These are phyloP conservation scores for Trematomus bernacchii DNA, from an alignment of 2,797 vertebrate species.

Conservation along the genomic window DNA sequence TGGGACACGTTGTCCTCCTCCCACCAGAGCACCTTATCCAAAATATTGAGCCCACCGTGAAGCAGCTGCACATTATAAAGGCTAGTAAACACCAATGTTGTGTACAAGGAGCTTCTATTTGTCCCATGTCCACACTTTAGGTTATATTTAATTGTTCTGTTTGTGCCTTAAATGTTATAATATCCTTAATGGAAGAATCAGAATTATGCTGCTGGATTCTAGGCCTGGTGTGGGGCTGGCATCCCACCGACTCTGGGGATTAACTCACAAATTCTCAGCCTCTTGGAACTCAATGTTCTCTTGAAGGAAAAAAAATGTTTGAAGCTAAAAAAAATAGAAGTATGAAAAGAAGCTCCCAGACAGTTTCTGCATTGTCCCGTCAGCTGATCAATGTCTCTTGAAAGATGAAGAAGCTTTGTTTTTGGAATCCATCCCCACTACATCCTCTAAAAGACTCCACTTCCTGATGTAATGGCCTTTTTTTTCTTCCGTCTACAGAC, in stretches of 20 bases:
- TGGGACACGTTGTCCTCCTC: conserved; percentile 61
- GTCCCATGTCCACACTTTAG: conserved; percentile 19
- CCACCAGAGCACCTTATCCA: conserved; percentile 55
- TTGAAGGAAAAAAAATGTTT: conserved; percentile 48
- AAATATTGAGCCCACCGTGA: conserved; percentile 22
- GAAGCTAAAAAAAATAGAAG: conserved; percentile 5
- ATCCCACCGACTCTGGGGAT: conserved; percentile 44
- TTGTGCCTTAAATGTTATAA: conserved; percentile 2
- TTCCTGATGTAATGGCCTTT: conserved; percentile 14
- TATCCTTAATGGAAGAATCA: conserved; percentile 14
- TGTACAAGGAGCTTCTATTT: neutral
- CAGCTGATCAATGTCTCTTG: conserved; percentile 66
- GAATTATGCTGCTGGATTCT: conserved; percentile 29
- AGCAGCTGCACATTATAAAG: conserved; percentile 10
- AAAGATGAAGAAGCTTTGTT: conserved; percentile 52
- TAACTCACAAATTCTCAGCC: conserved; percentile 49
- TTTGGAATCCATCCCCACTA: conserved; percentile 15
- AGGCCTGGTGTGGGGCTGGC: conserved; percentile 35
- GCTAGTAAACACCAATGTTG: conserved; percentile 14
- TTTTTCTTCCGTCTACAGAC: neutral
- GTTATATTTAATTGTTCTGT: neutral
- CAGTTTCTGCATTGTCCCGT: conserved; percentile 48
- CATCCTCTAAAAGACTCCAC: neutral
- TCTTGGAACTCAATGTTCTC: conserved; percentile 20
- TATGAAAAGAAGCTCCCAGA: conserved; percentile 38